phyloP scores from a whole-genome alignment of 2,888 invertebrate genomes.

The Lasius fuliginosus region DNA sequence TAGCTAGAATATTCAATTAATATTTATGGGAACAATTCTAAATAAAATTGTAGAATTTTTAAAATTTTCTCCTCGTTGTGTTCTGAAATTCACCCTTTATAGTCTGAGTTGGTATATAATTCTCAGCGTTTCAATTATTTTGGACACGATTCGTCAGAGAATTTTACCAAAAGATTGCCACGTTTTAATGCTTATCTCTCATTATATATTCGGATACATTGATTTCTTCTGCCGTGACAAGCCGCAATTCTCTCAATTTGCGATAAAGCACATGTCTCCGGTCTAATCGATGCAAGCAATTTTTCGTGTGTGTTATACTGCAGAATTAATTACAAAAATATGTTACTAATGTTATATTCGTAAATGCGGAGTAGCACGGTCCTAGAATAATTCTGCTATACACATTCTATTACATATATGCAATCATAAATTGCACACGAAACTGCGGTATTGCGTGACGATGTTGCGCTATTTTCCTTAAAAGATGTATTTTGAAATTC shows the following conservation, averaged over 20 bases:
- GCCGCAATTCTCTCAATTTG: not conserved
- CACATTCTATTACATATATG: constrained; percentile 30
- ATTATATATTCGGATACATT: constrained; percentile 30
- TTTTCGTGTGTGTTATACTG: not conserved
- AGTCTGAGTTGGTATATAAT: not conserved
- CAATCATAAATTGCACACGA: constrained; percentile 16
- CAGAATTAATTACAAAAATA: constrained; percentile 5
- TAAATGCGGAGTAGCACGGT: not conserved
- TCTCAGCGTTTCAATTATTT: constrained; percentile 1
- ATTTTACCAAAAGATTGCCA: not conserved
- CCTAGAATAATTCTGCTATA: not conserved
- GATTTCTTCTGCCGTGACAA: constrained; percentile 31
- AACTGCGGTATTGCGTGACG: constrained; percentile 61
- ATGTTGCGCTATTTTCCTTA: constrained; percentile 31
- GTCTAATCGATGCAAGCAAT: not conserved
- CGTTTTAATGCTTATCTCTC: not conserved
- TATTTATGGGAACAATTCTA: not conserved
- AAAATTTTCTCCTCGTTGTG: not conserved
- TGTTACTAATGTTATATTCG: not conserved
- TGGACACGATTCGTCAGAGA: not conserved
- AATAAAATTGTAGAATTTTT: not conserved
- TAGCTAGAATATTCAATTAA: not conserved
- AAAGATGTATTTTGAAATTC: constrained; percentile 60
- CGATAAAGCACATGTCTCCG: constrained; percentile 1
- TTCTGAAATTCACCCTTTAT: not conserved